Conservation (phyloP, 1,140 invertebrate genomes). For the Leucophenga varia region DNA sequence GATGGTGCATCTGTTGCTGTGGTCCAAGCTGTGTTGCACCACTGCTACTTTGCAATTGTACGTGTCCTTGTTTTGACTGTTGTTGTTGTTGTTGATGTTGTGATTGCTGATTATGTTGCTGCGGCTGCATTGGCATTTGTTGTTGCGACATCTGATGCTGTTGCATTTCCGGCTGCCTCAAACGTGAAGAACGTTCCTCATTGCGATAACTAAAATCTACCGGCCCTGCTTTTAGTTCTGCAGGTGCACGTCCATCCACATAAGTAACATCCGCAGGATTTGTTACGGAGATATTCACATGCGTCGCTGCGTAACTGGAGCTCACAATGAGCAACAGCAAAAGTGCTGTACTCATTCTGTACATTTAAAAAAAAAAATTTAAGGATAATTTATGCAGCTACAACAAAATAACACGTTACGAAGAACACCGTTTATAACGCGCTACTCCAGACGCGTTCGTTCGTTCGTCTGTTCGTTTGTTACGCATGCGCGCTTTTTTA, state of each 20-base stretch:
- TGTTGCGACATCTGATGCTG: conserved; percentile 15
- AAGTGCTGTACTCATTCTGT: conserved; percentile 25
- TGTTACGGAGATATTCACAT: conserved; percentile 51
- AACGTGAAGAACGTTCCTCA: conserved; percentile 12
- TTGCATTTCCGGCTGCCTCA: conserved; percentile 26
- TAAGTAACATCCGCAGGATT: conserved; percentile 47
- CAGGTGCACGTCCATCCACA: conserved; percentile 40
- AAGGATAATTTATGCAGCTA: too few relatives aligned
- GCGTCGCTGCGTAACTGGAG: conserved; percentile 28
- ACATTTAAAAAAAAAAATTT: too few relatives aligned
- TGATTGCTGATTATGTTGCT: conserved; percentile 1
- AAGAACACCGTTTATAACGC: too few relatives aligned
- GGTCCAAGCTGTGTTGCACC: too few relatives aligned
- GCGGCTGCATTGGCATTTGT: not conserved
- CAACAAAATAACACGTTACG: too few relatives aligned
- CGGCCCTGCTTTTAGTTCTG: conserved; percentile 39
- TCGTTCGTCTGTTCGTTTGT: conserved; percentile 34
- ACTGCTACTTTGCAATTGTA: too few relatives aligned
- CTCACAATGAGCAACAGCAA: conserved; percentile 26
- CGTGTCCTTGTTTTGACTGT: conserved; percentile 2
- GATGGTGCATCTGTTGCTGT: too few relatives aligned
- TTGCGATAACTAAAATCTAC: not conserved
- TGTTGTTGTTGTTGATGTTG: conserved; percentile 9
- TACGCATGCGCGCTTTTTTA: conserved; percentile 42
- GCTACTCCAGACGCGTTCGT: conserved; percentile 19